Conservation (phyloP, 2,113 vertebrate genomes). For the Protobothrops mucrosquamatus region DNA sequence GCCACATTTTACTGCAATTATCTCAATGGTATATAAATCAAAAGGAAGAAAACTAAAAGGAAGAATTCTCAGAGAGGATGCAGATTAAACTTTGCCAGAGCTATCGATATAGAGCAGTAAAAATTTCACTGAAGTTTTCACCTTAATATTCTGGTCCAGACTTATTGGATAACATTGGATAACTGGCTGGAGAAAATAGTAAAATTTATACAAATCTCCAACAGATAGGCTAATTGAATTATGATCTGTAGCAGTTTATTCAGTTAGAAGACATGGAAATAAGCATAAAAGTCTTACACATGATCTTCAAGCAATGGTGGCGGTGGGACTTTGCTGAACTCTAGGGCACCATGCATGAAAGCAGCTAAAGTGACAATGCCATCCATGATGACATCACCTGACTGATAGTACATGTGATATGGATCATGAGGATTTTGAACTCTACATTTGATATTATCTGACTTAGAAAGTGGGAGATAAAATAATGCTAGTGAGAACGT, state of each 20-base stretch:
- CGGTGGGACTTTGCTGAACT: not conserved
- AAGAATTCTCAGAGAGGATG: not conserved
- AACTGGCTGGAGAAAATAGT: not conserved
- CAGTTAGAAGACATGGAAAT: not conserved
- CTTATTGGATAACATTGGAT: not conserved
- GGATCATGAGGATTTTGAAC: not conserved
- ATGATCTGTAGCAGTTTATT: not conserved
- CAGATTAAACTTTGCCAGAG: not conserved
- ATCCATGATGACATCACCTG: not conserved
- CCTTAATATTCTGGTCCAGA: no score
- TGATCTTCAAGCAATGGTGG: not conserved
- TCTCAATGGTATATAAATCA: not conserved
- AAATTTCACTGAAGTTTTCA: no score
- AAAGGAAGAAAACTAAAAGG: not conserved
- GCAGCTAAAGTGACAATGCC: not conserved
- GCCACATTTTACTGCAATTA: not conserved
- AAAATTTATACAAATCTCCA: not conserved
- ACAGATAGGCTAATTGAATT: not conserved
- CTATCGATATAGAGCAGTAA: not conserved
- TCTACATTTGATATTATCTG: not conserved
- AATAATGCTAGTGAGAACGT: not conserved
- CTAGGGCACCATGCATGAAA: not conserved
- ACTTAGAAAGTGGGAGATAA: not conserved
- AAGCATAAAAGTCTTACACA: not conserved
- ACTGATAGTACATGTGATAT: not conserved